Evolutionary conservation across 2,888 invertebrate genomes (phyloP).

Genomic region (Epirrita christyi): DNA sequence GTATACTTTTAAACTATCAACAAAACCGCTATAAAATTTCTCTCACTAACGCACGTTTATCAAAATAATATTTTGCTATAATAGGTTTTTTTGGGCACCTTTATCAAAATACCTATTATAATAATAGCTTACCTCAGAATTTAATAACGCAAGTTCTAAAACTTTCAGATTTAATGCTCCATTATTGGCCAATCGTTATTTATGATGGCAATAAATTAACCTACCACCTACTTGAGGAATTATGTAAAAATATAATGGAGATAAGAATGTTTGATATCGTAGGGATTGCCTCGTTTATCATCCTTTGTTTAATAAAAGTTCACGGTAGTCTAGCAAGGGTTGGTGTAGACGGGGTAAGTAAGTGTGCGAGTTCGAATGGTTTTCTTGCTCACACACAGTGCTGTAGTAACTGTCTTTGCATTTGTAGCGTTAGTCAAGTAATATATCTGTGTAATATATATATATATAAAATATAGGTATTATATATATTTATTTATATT

Average conservation of each 20-base stretch:
- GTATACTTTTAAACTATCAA: not conserved
- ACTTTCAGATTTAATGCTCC: conserved; percentile 55
- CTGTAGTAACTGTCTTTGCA: no score
- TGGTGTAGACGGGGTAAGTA: not conserved
- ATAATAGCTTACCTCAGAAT: conserved; percentile 39
- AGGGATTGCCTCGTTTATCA: conserved; percentile 25
- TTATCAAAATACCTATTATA: conserved; percentile 13
- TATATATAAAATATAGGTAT: no score
- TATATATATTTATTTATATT: no score
- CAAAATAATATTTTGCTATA: not conserved
- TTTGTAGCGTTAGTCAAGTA: no score
- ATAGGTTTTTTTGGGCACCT: conserved; percentile 4
- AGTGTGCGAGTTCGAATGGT: no score
- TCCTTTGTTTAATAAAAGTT: conserved; percentile 33
- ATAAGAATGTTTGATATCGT: conserved; percentile 27
- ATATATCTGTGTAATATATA: no score
- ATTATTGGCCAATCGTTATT: conserved; percentile 66
- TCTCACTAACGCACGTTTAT: no score
- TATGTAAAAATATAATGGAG: conserved; percentile 49
- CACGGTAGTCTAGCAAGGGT: not conserved
- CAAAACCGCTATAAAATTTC: no score
- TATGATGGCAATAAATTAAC: conserved; percentile 59
- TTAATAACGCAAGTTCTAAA: conserved; percentile 49
- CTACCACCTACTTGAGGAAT: conserved; percentile 44
- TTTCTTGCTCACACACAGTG: no score